Evolutionary conservation across 2,888 invertebrate species (phyloP).

Genomic region (Apotomis betuletana): DNA sequence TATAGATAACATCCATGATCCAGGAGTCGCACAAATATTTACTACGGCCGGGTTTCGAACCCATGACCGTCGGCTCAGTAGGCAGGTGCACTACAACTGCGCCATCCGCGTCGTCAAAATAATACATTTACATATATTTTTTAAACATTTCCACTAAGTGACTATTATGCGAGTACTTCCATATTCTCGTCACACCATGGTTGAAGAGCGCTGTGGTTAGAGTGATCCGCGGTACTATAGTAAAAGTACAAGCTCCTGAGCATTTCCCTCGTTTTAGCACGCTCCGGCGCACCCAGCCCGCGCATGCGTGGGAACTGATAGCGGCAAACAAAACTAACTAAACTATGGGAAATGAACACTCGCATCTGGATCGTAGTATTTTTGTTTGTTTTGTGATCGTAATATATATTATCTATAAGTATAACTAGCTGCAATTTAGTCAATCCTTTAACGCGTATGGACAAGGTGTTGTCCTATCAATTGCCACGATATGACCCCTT

Average conservation of each 20-base stretch:
- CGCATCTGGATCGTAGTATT: neutral
- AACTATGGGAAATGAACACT: constrained; percentile 5
- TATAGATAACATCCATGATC: too few relatives aligned
- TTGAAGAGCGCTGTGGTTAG: neutral
- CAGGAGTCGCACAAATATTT: too few relatives aligned
- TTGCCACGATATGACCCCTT: neutral
- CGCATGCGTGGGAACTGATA: constrained; percentile 32
- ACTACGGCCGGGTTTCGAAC: too few relatives aligned
- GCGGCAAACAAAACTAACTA: neutral
- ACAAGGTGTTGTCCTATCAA: neutral
- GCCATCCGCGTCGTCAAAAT: too few relatives aligned
- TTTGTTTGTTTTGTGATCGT: neutral
- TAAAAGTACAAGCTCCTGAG: neutral
- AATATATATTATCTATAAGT: too few relatives aligned
- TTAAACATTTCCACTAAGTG: too few relatives aligned
- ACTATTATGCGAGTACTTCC: neutral
- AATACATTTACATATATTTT: too few relatives aligned
- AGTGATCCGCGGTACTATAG: neutral
- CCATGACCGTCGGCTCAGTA: too few relatives aligned
- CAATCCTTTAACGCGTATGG: too few relatives aligned
- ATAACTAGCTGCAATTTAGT: too few relatives aligned
- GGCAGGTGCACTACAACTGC: too few relatives aligned
- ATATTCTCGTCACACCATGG: neutral
- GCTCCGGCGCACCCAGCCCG: constrained; percentile 21
- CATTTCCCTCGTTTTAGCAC: constrained; percentile 14